phyloP scores from a whole-genome alignment of 2,113 vertebrate genomes.

The Ciconia boyciana region DNA sequence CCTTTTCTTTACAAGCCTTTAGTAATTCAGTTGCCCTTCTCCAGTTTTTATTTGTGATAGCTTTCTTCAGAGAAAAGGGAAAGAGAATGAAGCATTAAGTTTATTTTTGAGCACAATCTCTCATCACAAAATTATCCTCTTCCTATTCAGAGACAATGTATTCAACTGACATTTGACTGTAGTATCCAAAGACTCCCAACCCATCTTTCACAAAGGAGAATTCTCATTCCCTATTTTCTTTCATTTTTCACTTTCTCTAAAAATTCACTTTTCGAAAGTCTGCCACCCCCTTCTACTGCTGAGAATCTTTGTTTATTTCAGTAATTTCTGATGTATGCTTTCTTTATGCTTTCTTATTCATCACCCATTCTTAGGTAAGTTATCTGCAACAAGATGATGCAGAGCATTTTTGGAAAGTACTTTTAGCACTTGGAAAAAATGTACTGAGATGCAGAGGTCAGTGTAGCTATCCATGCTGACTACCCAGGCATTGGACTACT shows the following conservation, averaged over 20 bases:
- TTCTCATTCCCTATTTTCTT: neutral
- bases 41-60: neutral
- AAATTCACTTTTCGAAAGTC: neutral
- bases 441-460: neutral
- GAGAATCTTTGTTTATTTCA: neutral
- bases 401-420: neutral
- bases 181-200: neutral
- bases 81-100: neutral
- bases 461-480: neutral
- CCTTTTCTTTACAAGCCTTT: neutral
- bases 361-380: neutral
- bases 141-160: neutral
- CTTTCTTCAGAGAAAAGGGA: neutral
- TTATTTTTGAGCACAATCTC: neutral
- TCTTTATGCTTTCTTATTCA: neutral
- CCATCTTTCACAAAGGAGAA: neutral
- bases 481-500: neutral
- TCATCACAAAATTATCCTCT: neutral
- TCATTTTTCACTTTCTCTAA: neutral
- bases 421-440: neutral
- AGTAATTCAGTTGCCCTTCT: neutral
- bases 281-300: neutral
- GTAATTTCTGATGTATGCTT: neutral
- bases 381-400: neutral
- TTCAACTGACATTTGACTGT: neutral